Evolutionary conservation across 1,140 invertebrate genomes (phyloP), one percentile per base, ranked within the genome.

Genomic region (Asobara japonica): DNA sequence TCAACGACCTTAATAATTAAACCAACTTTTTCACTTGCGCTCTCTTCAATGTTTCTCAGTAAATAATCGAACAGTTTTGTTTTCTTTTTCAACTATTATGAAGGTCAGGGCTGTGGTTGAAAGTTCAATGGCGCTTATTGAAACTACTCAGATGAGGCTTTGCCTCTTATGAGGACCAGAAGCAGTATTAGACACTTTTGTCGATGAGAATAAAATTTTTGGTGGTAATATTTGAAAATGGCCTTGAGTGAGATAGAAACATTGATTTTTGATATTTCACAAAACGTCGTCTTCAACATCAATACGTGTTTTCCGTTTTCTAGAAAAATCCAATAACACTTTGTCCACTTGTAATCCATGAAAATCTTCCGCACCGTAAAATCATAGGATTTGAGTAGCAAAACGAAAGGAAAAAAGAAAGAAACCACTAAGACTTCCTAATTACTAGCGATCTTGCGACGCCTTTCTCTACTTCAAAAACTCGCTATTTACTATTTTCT

Each of bases 1-100:
- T 97, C 67, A 95, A 95, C 83, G 96, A 97, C 84, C 88, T 97
- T 8, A 90, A 89, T 70, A 87, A 82, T 76, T 86, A 78, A 82
- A 71, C 6, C 11, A 60, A 45, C 33, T 60, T 30, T 33, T 38
- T 38, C 45, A 73, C 74, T 74, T 71, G 10, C 18, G 25, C 51
- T 56, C 51, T 25, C 51, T 56, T 56, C 51, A 25, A 56, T 25
- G 18, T 27, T 56, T 16, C 25, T 56, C 4, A 25, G 5, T 56
- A 13, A 36, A 25, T 56, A 56, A 25, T 25, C 22, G 18, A 56
- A 25, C 11, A 6, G 11, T 36, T 36, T 36, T n/a, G n/a, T n/a
- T n/a, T n/a, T n/a, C 7, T 36, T 11, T 65, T 10, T 38, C 41
- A 16, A 11, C 18, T 16, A 2, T 56, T 29, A 13, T 13, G 20